Base-by-base conservation (phyloP, 2,797 vertebrate species). In the Rhinella marina region DNA sequence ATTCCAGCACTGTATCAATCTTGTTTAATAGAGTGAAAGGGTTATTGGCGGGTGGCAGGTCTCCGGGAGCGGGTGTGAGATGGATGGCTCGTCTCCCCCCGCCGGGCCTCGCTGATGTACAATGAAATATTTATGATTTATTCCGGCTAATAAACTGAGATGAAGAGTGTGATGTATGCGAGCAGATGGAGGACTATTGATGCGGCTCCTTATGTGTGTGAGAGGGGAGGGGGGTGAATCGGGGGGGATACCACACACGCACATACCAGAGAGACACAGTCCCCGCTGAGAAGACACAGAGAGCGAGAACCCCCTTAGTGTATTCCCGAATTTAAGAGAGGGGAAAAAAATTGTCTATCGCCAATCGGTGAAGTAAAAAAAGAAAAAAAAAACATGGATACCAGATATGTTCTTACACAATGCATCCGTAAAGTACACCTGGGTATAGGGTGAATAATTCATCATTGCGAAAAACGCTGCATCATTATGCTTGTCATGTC, bases 71-170 rank as follows among this genome's bases (percentile, higher is more conserved):
- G 92, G 92, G 92, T 86, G 88, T 62, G 96, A 97, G 97, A 98
- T 97, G 96, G 97, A 97, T 97, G 95, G 96, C 92, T 92, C 95
- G 94, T 75, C 95, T 95, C 95, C 94, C 91, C 81, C 93, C 92
- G 94, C 95, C 90, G 94, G 95, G 61, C 94, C 94, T 92, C 93
- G 90, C 92, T 96, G 96, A 97, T 96, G 94, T 94, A 95, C 94
- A 95, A 96, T 97, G 97, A 97, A 97, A 97, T 97, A 96, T 96
- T 97, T 96, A 97, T 97, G 97, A 97, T 97, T 98, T 97, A 97
- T 97, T 96, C 96, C 96, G 94, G 96, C 96, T 97, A 97, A 97
- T 97, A 97, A 97, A 98, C 96, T 93, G 94, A 96, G 96, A 95
- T 96, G 96, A 97, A 97, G 97, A 95, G 95, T 91, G 93, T 97